These are phyloP conservation scores for Pseudobourletiella spinata DNA, from an alignment of 1,140 invertebrate species.

Conservation along the genomic window DNA sequence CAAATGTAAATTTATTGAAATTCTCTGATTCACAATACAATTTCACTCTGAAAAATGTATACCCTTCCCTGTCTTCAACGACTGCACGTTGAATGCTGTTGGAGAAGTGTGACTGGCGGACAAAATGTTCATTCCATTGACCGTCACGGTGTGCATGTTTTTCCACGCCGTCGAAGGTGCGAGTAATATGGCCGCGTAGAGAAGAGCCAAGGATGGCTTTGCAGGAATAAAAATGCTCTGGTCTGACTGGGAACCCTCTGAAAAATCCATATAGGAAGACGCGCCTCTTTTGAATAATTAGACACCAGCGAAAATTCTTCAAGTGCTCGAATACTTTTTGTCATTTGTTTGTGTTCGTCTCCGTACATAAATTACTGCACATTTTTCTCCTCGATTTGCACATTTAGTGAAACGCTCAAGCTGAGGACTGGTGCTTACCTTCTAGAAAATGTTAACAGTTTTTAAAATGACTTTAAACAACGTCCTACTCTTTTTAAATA, in stretches of 20 bases:
- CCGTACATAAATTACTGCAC: not conserved
- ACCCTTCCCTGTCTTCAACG: too few species aligned
- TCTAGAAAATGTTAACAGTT: not conserved
- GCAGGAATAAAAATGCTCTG: not conserved
- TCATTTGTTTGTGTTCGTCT: not conserved
- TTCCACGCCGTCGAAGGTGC: not conserved
- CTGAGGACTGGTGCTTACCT: not conserved
- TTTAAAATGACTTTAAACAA: constrained; percentile 4
- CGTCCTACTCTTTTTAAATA: constrained; percentile 41
- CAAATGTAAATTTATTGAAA: too few species aligned
- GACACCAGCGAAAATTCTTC: not conserved
- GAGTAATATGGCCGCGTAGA: not conserved
- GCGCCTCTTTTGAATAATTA: not conserved
- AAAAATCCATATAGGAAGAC: not conserved
- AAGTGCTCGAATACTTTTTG: not conserved
- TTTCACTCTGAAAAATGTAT: too few species aligned
- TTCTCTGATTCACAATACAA: too few species aligned
- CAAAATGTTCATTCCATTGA: too few species aligned
- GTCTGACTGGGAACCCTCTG: not conserved
- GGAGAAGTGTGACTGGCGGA: too few species aligned
- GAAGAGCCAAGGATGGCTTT: not conserved
- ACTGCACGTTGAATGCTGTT: too few species aligned
- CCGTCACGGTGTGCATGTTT: too few species aligned
- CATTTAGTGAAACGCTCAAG: not conserved
- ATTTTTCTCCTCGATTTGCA: too few species aligned